A percentile compares a stretch with the other conserved stretches of the same genome.
Conservation (phyloP, 2,113 vertebrate genomes). For the Asarcornis scutulata region DNA sequence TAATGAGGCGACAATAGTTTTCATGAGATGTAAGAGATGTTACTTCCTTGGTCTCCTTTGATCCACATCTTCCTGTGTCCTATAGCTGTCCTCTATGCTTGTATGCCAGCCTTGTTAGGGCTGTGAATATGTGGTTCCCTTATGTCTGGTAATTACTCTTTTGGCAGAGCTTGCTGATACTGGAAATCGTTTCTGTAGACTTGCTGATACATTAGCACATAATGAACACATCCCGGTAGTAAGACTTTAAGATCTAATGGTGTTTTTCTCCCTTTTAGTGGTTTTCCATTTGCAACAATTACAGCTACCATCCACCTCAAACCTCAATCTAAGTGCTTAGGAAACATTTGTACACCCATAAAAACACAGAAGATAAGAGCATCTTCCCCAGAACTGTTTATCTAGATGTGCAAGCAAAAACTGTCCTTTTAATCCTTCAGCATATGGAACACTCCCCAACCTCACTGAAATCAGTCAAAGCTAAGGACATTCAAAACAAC, state of each 20-base stretch:
- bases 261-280: conserved; percentile 19
- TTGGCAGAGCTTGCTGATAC: conserved; percentile 27
- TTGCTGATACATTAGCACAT: conserved; percentile 51
- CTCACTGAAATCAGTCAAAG: neutral
- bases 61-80: neutral
- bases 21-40: neutral
- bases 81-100: neutral
- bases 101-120: neutral
- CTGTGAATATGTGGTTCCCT: conserved; percentile 47
- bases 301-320: neutral
- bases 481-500: neutral
- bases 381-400: neutral
- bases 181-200: conserved; percentile 36
- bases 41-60: neutral
- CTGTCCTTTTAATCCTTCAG: neutral
- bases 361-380: neutral
- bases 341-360: neutral
- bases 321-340: neutral
- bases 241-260: conserved; percentile 11
- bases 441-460: neutral
- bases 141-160: conserved; percentile 52
- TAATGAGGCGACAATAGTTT: neutral
- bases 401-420: neutral
- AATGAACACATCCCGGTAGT: neutral
- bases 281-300: conserved; percentile 26